Conservation (phyloP, 1,140 invertebrate species). For the Chironomus striatipennis region DNA sequence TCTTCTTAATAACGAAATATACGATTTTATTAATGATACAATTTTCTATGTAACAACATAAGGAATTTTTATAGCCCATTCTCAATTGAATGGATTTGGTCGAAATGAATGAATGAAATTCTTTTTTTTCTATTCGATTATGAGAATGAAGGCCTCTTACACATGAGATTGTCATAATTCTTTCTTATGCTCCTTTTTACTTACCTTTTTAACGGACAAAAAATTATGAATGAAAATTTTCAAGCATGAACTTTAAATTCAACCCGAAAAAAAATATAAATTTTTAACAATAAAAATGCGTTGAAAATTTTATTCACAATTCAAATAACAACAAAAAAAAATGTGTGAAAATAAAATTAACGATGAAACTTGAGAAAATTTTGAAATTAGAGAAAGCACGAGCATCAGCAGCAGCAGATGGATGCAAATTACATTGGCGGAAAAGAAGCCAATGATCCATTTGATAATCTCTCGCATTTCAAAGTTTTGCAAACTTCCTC, state of each 20-base stretch:
- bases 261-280: too few relatives aligned
- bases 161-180: too few relatives aligned
- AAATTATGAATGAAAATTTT: too few relatives aligned
- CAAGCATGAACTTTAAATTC: too few relatives aligned
- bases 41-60: neutral
- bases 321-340: too few relatives aligned
- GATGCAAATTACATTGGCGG: neutral
- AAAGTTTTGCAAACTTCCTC: too few relatives aligned
- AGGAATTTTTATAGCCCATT: slow-evolving; percentile 1
- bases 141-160: neutral
- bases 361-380: neutral
- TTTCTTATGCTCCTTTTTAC: too few relatives aligned
- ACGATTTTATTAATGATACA: slow-evolving; percentile 22
- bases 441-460: slow-evolving; percentile 1
- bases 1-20: neutral
- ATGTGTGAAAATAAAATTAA: neutral
- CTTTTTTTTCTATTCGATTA: neutral
- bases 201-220: neutral
- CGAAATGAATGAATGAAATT: too few relatives aligned
- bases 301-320: too few relatives aligned
- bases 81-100: neutral
- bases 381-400: neutral
- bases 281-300: too few relatives aligned
- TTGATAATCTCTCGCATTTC: neutral
- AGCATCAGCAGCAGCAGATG: neutral